These are phyloP conservation scores for Spisula subtruncata DNA, from an alignment of 2,888 invertebrate genomes.

Conservation along the genomic window DNA sequence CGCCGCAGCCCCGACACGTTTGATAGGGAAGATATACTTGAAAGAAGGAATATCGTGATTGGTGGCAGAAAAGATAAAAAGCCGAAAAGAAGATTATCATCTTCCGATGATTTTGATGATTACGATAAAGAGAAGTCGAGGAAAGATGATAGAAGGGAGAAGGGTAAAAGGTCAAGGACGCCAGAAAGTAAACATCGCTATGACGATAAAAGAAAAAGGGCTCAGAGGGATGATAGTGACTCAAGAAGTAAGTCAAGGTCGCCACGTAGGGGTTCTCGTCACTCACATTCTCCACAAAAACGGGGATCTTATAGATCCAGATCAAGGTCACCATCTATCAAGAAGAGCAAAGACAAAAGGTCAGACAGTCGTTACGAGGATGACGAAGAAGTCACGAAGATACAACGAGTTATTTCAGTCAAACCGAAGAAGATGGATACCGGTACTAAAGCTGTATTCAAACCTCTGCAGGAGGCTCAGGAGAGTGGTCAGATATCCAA, in stretches of 20 bases:
- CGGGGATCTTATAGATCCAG: not conserved
- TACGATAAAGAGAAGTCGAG: slow-evolving; percentile 5
- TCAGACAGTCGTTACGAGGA: not conserved
- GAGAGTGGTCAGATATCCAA: not conserved
- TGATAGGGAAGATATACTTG: slow-evolving; percentile 19
- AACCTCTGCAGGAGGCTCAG: not conserved
- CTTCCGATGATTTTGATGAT: slow-evolving; percentile 13
- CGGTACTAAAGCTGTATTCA: not conserved
- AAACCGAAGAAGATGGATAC: slow-evolving; percentile 22
- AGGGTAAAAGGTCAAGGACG: slow-evolving; percentile 46
- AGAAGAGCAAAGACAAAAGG: slow-evolving; percentile 8
- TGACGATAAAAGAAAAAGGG: slow-evolving; percentile 18
- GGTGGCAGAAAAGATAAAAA: slow-evolving; percentile 21
- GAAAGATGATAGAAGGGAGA: slow-evolving; percentile 33
- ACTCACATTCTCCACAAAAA: not conserved
- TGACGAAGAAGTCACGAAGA: slow-evolving; percentile 3
- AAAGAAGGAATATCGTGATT: slow-evolving; percentile 44
- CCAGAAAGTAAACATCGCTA: slow-evolving; percentile 15
- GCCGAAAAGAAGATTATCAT: not conserved
- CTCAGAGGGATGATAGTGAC: not conserved
- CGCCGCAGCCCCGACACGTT: not conserved
- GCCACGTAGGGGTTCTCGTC: not conserved
- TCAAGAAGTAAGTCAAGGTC: slow-evolving; percentile 45
- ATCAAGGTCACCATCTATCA: slow-evolving; percentile 36
- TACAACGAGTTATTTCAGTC: slow-evolving; percentile 36